Evolutionary conservation across 1,140 invertebrate species (phyloP).

Genomic region (Drosophila pachea): DNA sequence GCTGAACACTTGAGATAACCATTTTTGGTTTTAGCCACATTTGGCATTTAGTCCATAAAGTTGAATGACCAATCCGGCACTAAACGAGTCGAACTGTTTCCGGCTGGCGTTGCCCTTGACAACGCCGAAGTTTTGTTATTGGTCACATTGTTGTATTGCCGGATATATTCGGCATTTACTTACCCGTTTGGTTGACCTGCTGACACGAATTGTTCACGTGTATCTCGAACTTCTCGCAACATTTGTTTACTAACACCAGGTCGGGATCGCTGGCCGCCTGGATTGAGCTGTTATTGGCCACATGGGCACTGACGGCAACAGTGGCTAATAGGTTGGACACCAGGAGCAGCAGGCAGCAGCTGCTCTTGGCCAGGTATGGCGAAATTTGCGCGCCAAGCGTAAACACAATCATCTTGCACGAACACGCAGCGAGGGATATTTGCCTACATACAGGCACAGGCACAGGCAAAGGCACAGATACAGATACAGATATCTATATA

Average conservation of each 20-base stretch:
- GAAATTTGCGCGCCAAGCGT: conserved; percentile 66
- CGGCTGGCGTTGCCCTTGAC: conserved; percentile 32
- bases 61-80: conserved; percentile 74
- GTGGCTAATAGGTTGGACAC: conserved; percentile 6
- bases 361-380: conserved; percentile 44
- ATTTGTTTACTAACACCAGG: conserved; percentile 83
- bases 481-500: conserved; percentile 14
- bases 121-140: conserved; percentile 15
- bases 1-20: not conserved
- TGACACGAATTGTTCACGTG: conserved; percentile 84
- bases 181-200: conserved; percentile 80
- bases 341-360: conserved; percentile 39
- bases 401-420: conserved; percentile 56
- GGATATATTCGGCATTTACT: conserved; percentile 28
- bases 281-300: conserved; percentile 37
- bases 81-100: conserved; percentile 73
- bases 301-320: conserved; percentile 37
- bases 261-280: conserved; percentile 36
- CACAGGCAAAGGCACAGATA: conserved; percentile 27
- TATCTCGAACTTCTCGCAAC: conserved; percentile 86
- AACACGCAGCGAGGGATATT: conserved; percentile 19
- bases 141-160: not conserved
- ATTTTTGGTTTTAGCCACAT: conserved; percentile 39
- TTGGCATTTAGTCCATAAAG: conserved; percentile 69
- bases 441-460: conserved; percentile 26